These are phyloP conservation scores for Phyllotreta striolata DNA, from an alignment of 2,888 invertebrate genomes.

Conservation along the genomic window DNA sequence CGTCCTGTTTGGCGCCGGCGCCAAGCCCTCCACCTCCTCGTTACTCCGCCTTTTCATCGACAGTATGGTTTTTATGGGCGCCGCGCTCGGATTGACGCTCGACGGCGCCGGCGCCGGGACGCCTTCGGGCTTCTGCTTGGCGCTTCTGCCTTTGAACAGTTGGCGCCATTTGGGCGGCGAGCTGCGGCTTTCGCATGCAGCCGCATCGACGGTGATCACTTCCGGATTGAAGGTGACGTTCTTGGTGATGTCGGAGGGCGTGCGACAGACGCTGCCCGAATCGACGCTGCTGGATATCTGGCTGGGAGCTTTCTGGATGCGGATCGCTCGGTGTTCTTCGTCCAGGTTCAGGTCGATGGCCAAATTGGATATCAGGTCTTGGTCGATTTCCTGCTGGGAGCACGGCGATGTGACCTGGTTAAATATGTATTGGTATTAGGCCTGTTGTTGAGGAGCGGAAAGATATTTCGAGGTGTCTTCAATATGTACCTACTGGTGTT, in stretches of 20 bases:
- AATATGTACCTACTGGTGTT: too few species aligned
- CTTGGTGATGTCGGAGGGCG: conserved; percentile 56
- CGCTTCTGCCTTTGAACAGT: conserved; percentile 46
- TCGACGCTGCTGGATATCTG: conserved; percentile 53
- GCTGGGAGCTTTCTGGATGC: conserved; percentile 45
- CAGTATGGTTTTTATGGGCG: conserved; percentile 49
- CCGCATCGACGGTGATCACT: conserved; percentile 48
- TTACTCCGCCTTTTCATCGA: conserved; percentile 40
- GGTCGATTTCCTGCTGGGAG: conserved; percentile 55
- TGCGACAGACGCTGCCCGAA: conserved; percentile 57
- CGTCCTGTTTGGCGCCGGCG: conserved; percentile 44
- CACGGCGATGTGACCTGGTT: conserved; percentile 43
- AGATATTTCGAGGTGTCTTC: neutral
- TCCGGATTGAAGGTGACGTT: conserved; percentile 61
- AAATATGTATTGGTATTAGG: neutral
- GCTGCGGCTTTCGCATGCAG: conserved; percentile 39
- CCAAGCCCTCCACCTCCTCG: conserved; percentile 23
- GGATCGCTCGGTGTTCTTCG: conserved; percentile 57
- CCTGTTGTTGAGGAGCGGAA: too few species aligned
- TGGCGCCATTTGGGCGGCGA: conserved; percentile 49
- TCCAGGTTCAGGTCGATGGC: conserved; percentile 60
- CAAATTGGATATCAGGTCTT: conserved; percentile 59
- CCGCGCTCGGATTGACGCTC: conserved; percentile 31
- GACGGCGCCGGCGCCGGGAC: conserved; percentile 36
- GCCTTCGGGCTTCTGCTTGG: conserved; percentile 35